Evolutionary conservation across 2,888 invertebrate genomes (phyloP).

Genomic region (Idaea biselata): DNA sequence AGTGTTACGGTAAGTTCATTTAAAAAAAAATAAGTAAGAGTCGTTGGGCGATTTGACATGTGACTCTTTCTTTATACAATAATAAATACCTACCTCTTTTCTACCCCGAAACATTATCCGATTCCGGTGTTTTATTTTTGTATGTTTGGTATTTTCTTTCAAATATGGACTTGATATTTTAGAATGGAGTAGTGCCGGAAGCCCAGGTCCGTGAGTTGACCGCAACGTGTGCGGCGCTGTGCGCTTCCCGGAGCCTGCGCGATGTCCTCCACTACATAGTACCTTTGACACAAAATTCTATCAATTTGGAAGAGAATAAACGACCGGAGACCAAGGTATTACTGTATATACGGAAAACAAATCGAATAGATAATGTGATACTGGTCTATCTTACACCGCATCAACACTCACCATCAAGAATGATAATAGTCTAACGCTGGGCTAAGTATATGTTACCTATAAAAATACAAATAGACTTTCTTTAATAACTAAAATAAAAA

Average conservation of each 20-base stretch:
- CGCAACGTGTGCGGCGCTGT: constrained; percentile 91
- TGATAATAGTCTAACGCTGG: too few species aligned
- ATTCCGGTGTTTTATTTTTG: constrained; percentile 1
- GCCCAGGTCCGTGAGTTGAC: constrained; percentile 58
- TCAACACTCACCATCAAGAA: too few species aligned
- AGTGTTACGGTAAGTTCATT: constrained; percentile 82
- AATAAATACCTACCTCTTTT: too few species aligned
- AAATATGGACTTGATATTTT: constrained; percentile 4
- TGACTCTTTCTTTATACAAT: too few species aligned
- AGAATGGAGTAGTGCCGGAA: constrained; percentile 61
- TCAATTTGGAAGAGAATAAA: constrained; percentile 40
- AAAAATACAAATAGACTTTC: too few species aligned
- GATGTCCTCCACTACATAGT: constrained; percentile 68
- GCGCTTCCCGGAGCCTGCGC: constrained; percentile 77
- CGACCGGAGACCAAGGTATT: constrained; percentile 54
- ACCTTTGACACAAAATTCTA: constrained; percentile 56
- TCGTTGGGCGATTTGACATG: too few species aligned
- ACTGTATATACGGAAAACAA: neutral
- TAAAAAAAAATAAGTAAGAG: too few species aligned
- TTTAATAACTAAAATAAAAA: too few species aligned
- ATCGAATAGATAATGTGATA: neutral
- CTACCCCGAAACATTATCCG: too few species aligned
- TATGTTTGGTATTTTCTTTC: neutral
- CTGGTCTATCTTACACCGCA: too few species aligned
- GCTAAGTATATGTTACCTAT: too few species aligned